phyloP scores from a whole-genome alignment of 2,113 vertebrate genomes.

The Heterochromis multidens region DNA sequence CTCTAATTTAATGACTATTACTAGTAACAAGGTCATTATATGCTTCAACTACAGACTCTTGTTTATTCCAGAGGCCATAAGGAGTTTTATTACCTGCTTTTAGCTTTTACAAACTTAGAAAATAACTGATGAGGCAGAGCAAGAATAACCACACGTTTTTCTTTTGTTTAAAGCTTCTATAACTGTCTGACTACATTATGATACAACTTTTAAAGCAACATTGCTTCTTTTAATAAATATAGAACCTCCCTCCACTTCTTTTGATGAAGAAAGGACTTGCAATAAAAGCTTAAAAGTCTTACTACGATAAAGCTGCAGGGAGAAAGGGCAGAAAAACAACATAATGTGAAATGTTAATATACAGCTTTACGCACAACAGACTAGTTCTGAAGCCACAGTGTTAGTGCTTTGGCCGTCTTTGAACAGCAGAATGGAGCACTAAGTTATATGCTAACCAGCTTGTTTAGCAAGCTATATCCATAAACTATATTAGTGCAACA shows the following conservation, averaged over 20 bases:
- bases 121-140: background rate
- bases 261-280: background rate
- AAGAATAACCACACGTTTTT: background rate
- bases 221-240: background rate
- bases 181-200: background rate
- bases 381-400: background rate
- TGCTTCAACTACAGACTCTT: background rate
- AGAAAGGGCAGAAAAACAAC: fast-evolving
- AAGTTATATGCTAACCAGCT: background rate
- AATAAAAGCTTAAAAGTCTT: background rate
- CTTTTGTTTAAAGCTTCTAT: background rate
- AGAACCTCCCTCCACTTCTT: background rate
- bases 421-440: background rate
- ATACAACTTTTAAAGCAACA: background rate
- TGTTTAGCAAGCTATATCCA: background rate
- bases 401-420: background rate
- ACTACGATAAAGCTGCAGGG: background rate
- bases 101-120: background rate
- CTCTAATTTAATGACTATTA: background rate
- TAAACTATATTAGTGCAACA: too few species aligned
- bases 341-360: background rate
- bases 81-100: background rate
- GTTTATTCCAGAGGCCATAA: background rate
- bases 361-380: background rate
- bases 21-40: background rate